A percentile compares a stretch with the other conserved stretches of the same genome.
These are phyloP conservation scores for Leistus spinibarbis DNA, from an alignment of 2,888 invertebrate species.

Conservation along the genomic window DNA sequence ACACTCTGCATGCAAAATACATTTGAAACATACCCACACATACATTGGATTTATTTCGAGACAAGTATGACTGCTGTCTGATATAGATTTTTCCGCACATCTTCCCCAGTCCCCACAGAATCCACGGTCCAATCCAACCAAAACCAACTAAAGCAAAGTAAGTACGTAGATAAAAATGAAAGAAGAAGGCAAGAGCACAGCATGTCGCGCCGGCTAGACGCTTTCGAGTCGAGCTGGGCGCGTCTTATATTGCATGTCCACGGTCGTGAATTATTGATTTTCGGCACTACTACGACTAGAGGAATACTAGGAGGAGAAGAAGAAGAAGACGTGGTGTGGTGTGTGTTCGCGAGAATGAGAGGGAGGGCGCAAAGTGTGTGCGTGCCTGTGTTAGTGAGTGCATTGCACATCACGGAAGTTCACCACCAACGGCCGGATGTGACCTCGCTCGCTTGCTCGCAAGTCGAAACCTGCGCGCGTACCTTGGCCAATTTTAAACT, in stretches of 20 bases:
- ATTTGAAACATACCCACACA: constrained; percentile 39
- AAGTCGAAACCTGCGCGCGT: neutral
- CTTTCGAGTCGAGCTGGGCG: neutral
- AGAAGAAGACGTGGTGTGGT: neutral
- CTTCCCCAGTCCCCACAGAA: neutral
- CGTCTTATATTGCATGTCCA: constrained; percentile 7
- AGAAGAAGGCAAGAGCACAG: neutral
- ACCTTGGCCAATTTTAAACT: neutral
- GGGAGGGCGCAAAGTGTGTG: constrained; percentile 30
- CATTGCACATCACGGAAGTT: neutral
- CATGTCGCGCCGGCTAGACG: constrained; percentile 13
- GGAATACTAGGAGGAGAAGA: neutral
- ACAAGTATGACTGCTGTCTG: neutral
- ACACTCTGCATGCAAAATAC: neutral
- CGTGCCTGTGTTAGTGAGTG: constrained; percentile 8
- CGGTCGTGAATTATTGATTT: constrained; percentile 28
- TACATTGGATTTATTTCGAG: constrained; percentile 50
- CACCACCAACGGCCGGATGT: neutral
- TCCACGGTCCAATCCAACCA: neutral
- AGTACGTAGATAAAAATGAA: constrained; percentile 55
- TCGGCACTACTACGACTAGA: neutral
- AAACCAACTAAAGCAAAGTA: neutral
- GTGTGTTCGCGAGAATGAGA: constrained; percentile 21
- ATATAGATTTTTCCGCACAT: neutral
- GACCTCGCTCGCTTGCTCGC: neutral